phyloP scores from a whole-genome alignment of 2,888 invertebrate genomes.

The Colostygia pectinataria region DNA sequence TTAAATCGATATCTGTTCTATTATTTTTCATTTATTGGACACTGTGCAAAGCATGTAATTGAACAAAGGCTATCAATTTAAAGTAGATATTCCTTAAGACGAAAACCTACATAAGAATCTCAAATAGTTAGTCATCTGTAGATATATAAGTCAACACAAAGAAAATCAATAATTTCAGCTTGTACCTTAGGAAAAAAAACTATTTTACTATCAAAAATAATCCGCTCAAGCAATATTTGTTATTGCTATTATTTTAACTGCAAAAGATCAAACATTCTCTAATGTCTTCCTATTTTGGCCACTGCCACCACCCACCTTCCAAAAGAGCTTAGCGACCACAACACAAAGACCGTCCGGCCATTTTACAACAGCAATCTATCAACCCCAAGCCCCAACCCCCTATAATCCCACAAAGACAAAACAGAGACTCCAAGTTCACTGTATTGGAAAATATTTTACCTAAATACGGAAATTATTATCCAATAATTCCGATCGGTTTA shows the following conservation, averaged over 20 bases:
- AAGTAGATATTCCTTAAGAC: too few relatives aligned
- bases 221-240: background rate
- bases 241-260: background rate
- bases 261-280: conserved; percentile 8
- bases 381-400: conserved; percentile 9
- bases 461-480: conserved; percentile 37
- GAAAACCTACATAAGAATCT: too few relatives aligned
- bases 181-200: background rate
- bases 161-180: too few relatives aligned
- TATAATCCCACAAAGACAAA: conserved; percentile 29
- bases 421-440: conserved; percentile 8
- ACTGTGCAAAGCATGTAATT: too few relatives aligned
- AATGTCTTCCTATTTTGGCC: background rate
- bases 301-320: background rate
- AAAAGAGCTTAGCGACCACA: conserved; percentile 14
- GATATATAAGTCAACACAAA: too few relatives aligned
- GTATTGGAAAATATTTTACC: conserved; percentile 27
- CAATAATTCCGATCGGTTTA: conserved; percentile 45
- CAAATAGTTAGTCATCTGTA: too few relatives aligned
- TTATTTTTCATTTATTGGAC: too few relatives aligned
- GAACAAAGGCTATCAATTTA: too few relatives aligned
- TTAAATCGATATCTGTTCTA: too few relatives aligned
- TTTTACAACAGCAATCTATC: conserved; percentile 26
- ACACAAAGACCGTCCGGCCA: conserved; percentile 21
- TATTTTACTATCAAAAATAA: background rate